Conservation (phyloP, 2,797 vertebrate species). For the Valencia hispanica region DNA sequence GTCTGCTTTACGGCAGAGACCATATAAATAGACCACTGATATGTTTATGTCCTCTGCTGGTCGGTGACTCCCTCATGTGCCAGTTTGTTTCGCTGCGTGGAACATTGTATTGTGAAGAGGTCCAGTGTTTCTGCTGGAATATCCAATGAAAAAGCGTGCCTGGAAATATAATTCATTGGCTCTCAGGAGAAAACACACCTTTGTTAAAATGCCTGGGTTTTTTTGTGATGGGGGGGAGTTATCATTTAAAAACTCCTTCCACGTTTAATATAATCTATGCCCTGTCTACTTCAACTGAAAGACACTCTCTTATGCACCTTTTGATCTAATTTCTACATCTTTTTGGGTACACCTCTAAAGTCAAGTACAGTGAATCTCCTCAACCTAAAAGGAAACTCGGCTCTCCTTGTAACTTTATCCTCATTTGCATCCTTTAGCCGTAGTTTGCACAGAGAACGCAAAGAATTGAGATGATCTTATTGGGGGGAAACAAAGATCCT, state of each 20-base stretch:
- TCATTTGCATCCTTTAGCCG: no score
- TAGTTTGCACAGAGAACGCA: no score
- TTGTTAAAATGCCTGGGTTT: background rate
- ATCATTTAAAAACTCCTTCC: no score
- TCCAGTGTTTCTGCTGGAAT: background rate
- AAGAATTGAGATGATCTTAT: no score
- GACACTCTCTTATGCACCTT: background rate
- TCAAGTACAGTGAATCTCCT: background rate
- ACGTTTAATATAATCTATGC: no score
- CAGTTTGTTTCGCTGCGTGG: background rate
- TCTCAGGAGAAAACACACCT: background rate
- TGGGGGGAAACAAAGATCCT: no score
- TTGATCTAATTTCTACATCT: background rate
- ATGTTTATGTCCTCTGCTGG: conserved; percentile 11
- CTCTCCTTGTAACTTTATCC: no score
- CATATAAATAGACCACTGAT: conserved; percentile 35
- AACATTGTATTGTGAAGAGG: background rate
- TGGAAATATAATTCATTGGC: background rate
- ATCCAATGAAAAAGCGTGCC: background rate
- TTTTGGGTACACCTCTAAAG: background rate
- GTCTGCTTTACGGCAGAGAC: conserved; percentile 42
- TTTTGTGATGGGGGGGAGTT: background rate
- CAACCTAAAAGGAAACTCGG: background rate
- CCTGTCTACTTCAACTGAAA: background rate
- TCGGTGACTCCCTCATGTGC: background rate